Evolutionary conservation across 1,140 invertebrate genomes (phyloP), one percentile per base, ranked within the genome.

Genomic region (Anastrepha ludens): DNA sequence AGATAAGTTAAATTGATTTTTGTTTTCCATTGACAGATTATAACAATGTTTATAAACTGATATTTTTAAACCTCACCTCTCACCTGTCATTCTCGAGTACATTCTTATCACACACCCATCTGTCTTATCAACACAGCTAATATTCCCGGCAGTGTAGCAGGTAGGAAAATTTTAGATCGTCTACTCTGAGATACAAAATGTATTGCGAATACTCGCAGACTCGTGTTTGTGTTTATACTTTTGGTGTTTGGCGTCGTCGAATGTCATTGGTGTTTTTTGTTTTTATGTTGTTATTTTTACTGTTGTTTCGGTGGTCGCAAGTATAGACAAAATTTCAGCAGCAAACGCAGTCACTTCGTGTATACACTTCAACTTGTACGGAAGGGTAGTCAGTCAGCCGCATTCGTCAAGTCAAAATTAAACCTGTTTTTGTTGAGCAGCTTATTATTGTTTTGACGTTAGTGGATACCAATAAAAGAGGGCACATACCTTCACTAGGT

Each of bases 361-460:
- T 15, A 74, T n/a, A 44, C 41, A 74, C 13, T 74, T 74, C 41
- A 44, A 6, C 41, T 39, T 15, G 67, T 74, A 2, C 67, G 67
- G 67, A 47, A 44, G 67, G 15, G 13, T 74, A 3, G 67, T 44
- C 6, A 55, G 29, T 29, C 29, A 55, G 67, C 13, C 41, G 67
- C 41, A 44, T 41, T 47, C 41, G 41, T 74, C 41, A 17, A 74
- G 67, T 44, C 67, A 17, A 47, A 74, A 74, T 74, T 47, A 74
- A 74, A 74, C 67, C 15, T 44, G 17, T 74, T 74, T 74, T 74
- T 74, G 67, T 13, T 74, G 15, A 74, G 67, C 67, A 74, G 41
- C 67, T 74, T 39, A 44, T 74, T 39, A 44, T 74, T 17, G 67
- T 17, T 74, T 74, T 47, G 67, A 44, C 67, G 39, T 74, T 74